These are phyloP conservation scores for Adrianichthys oophorus DNA, from an alignment of 2,797 vertebrate species.

Conservation along the genomic window DNA sequence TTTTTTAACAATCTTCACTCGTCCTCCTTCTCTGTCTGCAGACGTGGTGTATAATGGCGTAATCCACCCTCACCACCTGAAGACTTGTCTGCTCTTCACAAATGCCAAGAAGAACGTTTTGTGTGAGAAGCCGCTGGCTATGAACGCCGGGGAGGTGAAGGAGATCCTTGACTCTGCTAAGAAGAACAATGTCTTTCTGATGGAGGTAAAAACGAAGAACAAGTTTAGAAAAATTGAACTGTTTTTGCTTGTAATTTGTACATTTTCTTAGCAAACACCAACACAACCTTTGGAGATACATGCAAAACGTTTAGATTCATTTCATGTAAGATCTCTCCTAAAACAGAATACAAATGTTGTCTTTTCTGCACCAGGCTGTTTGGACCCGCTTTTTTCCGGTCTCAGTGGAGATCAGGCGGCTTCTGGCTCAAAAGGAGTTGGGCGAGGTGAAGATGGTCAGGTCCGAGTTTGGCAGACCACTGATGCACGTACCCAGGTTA, in stretches of 20 bases:
- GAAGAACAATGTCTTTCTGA: constrained; percentile 80
- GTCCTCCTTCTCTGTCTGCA: constrained; percentile 37
- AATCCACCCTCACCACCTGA: constrained; percentile 82
- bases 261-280: neutral
- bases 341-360: no score
- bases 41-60: constrained; percentile 85
- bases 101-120: constrained; percentile 83
- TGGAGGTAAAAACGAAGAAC: constrained; percentile 80
- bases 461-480: constrained; percentile 69
- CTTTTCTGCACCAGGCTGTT: constrained; percentile 72
- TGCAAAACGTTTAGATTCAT: no score
- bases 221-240: neutral
- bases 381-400: constrained; percentile 88
- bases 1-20: no score
- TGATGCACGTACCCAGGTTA: constrained; percentile 41
- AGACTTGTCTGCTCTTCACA: constrained; percentile 72
- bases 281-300: no score
- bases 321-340: no score
- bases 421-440: constrained; percentile 73
- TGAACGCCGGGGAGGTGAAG: constrained; percentile 80
- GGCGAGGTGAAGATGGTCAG: constrained; percentile 81
- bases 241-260: no score
- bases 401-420: constrained; percentile 69
- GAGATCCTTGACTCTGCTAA: constrained; percentile 77
- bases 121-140: constrained; percentile 88